Evolutionary conservation across 2,888 invertebrate genomes (phyloP), one percentile per base, ranked within the genome.

Genomic region (Temnothorax ravouxi): DNA sequence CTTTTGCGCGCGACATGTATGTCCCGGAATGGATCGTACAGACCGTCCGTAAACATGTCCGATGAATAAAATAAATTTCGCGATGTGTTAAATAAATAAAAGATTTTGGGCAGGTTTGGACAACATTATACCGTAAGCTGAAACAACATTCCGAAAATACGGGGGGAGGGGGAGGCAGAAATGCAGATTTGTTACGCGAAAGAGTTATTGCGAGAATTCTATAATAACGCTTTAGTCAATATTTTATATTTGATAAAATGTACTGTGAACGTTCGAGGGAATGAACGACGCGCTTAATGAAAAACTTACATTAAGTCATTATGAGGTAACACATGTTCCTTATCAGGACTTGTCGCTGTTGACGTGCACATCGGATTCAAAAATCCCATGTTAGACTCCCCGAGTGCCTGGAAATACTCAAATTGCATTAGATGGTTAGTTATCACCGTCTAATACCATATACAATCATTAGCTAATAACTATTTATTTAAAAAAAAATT

Each of bases 381-480:
- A 94, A 95, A 95, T 89, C 95, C 95, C 93, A 96, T 95, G 91
- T 96, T 96, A 91, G 95, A 95, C 92, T 96, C 96, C 79, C 96
- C 96, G 89, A 96, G 95, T 38, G 96, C 96, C 96, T 96, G 94
- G 86, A 95, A 95, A 95, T 95, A 95, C 95, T 95, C 93, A 93
- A 94, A 94, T 93, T 92, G 93, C 92, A 94, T 93, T 93, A 94
- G 93, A 92, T 85, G 85, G 90, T 93, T 93, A 93, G 91, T 93
- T 88, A 88, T 64, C 61, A 21, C 72, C 47, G 79, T 38, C 25
- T 38, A 77, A 29, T 44, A 54, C 52, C 66, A 66, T 8, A 38
- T n/a, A 2, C 2, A 69, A 2, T 18, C 11, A n/a, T 54, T 66
- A 54, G 13, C 21, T 5, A 77, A 41, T 54, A 3, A 4, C 6